Percentiles rank a stretch among this genome's conserved stretches.
Conservation (phyloP, 2,888 invertebrate species). For the Miltochrista miniata region DNA sequence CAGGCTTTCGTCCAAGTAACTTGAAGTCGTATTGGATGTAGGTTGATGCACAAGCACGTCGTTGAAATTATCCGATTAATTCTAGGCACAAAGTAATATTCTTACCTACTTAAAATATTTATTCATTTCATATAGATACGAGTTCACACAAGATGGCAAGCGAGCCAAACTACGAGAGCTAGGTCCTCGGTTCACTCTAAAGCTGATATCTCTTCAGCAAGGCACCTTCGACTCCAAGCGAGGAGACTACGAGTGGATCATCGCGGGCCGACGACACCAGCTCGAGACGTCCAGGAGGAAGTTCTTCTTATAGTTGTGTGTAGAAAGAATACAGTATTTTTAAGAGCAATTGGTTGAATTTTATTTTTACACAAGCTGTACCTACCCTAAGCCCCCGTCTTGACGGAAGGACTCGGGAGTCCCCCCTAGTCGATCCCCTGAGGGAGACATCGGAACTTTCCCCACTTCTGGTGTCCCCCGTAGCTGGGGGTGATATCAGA, state of each 20-base stretch:
- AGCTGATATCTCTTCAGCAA: conserved; percentile 95
- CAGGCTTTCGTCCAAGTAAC: too few relatives aligned
- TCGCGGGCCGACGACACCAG: conserved; percentile 94
- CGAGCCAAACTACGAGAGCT: conserved; percentile 92
- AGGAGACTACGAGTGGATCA: conserved; percentile 98
- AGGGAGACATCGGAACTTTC: too few relatives aligned
- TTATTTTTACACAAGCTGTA: neutral
- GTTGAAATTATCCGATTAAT: too few relatives aligned
- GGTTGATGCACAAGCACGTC: too few relatives aligned
- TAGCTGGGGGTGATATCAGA: too few relatives aligned
- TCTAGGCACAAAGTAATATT: too few relatives aligned
- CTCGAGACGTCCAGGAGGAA: conserved; percentile 96
- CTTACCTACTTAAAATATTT: too few relatives aligned
- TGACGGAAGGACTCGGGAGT: too few relatives aligned
- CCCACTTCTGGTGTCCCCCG: too few relatives aligned
- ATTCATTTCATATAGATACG: conserved; percentile 85
- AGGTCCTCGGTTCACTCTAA: conserved; percentile 98
- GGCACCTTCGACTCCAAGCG: conserved; percentile 98
- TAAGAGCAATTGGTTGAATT: neutral
- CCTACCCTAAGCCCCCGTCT: too few relatives aligned
- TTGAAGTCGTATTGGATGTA: too few relatives aligned
- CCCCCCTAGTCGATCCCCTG: too few relatives aligned
- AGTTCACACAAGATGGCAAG: conserved; percentile 92
- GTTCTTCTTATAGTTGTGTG: conserved; percentile 90
- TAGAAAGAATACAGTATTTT: conserved; percentile 30